Evolutionary conservation across 2,797 vertebrate genomes (phyloP).

Genomic region (Brachymystax lenok): DNA sequence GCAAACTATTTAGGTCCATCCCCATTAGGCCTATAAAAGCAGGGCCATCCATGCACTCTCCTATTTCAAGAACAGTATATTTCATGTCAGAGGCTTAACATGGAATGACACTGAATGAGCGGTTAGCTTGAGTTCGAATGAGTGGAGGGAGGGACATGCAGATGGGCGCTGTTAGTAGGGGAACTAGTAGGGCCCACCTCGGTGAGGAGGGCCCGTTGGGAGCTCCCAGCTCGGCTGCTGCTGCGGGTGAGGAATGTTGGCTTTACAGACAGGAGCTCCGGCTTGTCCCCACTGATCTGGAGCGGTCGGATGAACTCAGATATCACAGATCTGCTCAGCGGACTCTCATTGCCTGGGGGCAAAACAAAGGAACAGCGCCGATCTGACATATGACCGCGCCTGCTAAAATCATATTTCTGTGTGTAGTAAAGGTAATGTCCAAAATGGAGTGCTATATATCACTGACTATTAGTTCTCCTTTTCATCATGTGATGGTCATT

Average conservation of each 20-base stretch:
- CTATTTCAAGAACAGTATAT: no score
- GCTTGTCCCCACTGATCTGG: conserved; percentile 84
- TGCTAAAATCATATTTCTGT: no score
- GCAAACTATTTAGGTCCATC: neutral
- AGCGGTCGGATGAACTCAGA: conserved; percentile 88
- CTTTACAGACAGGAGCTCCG: conserved; percentile 86
- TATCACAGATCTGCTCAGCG: conserved; percentile 82
- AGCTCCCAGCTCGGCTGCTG: conserved; percentile 69
- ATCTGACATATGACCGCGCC: neutral
- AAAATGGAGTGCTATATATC: no score
- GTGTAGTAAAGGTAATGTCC: no score
- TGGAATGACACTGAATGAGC: no score
- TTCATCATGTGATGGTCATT: no score
- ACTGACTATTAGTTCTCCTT: no score
- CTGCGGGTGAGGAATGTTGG: conserved; percentile 87
- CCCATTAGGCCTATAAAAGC: neutral
- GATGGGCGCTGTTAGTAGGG: neutral
- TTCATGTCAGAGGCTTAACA: no score
- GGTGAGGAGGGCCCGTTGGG: conserved; percentile 84
- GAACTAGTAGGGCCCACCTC: conserved; percentile 73
- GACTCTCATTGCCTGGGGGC: conserved; percentile 83
- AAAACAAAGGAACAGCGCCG: conserved; percentile 20
- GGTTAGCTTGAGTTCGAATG: neutral
- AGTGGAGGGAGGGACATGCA: neutral
- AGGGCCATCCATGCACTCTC: neutral